A percentile compares a stretch with the other conserved stretches of the same genome.
Conservation (phyloP, 23 tunicate species). For the Oikopleura dioica region DNA sequence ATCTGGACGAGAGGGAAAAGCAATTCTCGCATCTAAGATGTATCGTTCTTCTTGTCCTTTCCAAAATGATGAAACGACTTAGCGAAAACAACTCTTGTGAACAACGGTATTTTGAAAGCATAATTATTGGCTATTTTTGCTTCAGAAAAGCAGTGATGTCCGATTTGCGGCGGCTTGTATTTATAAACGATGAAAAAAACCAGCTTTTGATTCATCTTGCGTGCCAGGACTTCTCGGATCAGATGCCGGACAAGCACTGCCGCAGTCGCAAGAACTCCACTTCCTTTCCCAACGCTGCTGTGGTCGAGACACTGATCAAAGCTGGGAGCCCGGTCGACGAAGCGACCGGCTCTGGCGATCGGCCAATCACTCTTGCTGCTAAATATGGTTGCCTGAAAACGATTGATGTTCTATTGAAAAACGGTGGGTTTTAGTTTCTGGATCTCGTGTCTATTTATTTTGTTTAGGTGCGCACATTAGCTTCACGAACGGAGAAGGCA, state of each 20-base stretch:
- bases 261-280: background rate
- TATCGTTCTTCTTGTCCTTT: background rate
- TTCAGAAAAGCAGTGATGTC: background rate
- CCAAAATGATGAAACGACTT: background rate
- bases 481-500: conserved; percentile 1
- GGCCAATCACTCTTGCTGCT: conserved; percentile 1
- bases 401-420: background rate
- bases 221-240: background rate
- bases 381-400: background rate
- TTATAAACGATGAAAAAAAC: conserved; percentile 10
- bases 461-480: conserved; percentile 1
- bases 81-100: no score
- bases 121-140: no score
- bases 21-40: background rate
- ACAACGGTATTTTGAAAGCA: no score
- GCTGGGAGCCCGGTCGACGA: conserved; percentile 1
- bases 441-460: no score
- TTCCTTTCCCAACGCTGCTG: background rate
- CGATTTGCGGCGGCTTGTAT: background rate
- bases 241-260: background rate
- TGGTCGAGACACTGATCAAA: background rate
- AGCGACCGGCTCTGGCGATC: background rate
- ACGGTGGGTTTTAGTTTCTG: no score
- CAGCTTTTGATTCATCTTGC: conserved; percentile 1
- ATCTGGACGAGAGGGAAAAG: background rate